phyloP scores from a whole-genome alignment of 2,113 vertebrate genomes.

The Ivindomyrus marchei region DNA sequence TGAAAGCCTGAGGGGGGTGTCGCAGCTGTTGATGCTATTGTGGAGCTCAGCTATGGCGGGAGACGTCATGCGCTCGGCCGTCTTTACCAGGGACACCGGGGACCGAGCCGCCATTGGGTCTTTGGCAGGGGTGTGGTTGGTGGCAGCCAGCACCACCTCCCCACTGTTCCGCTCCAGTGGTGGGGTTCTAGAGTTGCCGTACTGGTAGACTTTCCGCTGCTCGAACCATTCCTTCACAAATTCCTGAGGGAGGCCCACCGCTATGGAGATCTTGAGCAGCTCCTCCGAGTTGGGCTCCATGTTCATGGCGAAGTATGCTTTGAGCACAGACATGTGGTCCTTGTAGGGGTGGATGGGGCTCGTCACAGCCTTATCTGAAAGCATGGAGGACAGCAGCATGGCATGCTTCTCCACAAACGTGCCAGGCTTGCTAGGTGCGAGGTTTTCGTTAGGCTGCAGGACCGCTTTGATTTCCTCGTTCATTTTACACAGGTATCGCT shows the following conservation, averaged over 20 bases:
- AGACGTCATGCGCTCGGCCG: conserved; percentile 83
- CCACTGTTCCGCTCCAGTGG: conserved; percentile 82
- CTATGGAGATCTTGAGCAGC: conserved; percentile 99
- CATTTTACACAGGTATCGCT: conserved; percentile 99
- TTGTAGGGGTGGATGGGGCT: conserved; percentile 88
- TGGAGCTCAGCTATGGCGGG: conserved; percentile 91
- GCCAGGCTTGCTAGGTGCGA: conserved; percentile 80
- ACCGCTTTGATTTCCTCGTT: conserved; percentile 99
- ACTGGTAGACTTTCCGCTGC: conserved; percentile 95
- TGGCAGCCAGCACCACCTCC: conserved; percentile 78
- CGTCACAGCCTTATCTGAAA: conserved; percentile 88
- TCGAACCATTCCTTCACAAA: conserved; percentile 99
- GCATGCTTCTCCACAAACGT: conserved; percentile 86
- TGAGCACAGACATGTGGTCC: conserved; percentile 99
- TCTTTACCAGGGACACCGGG: conserved; percentile 72
- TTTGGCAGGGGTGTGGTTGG: conserved; percentile 76
- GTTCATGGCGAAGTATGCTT: conserved; percentile 99
- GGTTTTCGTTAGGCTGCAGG: conserved; percentile 89
- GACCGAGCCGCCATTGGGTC: conserved; percentile 88
- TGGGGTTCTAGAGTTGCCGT: conserved; percentile 80
- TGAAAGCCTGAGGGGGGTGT: conserved; percentile 88
- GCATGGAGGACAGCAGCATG: conserved; percentile 84
- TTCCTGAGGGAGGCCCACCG: conserved; percentile 99
- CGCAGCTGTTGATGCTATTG: conserved; percentile 90
- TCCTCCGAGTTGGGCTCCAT: conserved; percentile 99